Base-by-base conservation (phyloP, 2,888 invertebrate species). In the Dascillus cervinus region DNA sequence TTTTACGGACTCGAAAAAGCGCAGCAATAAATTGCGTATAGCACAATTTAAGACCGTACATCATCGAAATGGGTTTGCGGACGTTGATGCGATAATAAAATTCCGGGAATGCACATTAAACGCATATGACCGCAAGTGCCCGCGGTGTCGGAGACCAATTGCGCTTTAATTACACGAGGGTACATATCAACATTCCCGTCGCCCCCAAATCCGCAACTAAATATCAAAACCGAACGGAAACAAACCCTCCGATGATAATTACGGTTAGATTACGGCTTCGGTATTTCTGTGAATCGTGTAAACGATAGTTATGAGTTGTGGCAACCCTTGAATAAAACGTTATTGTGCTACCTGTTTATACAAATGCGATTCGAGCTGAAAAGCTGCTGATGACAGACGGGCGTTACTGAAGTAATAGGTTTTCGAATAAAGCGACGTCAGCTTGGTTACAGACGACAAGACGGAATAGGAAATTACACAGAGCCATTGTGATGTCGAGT, bases 31-130 rank as follows among this genome's bases (percentile, higher is more conserved):
- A n/a, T n/a, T n/a, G n/a, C n/a, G n/a, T n/a, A n/a, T n/a, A n/a
- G 30, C 31, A 41, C 34, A 39, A 37, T 39, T 37, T 33, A 21
- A 35, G 22, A n/a, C 32, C 39, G 36, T 50, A 50, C 39, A 36
- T 50, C 50, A 50, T 46, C 39, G 25, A 37, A 48, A 48, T 44
- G 44, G 45, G 39, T 46, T 43, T 46, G 47, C 42, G 44, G 49
- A 50, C 49, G 43, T 47, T 54, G 54, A 55, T 57, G 54, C 50
- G 45, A 49, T 52, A 55, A 57, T 58, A 58, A 58, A 58, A 58
- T 58, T 52, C 47, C 42, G 47, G 51, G 56, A 53, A 58, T 56
- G 52, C 52, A 46, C 55, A 58, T 58, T 58, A 58, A 55, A 53
- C 50, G 50, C 58, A 55, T 47, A 50, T 47, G 58, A 53, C 55